Conservation (phyloP, 2,888 invertebrate species). For the Xanthostigma xanthostigma region DNA sequence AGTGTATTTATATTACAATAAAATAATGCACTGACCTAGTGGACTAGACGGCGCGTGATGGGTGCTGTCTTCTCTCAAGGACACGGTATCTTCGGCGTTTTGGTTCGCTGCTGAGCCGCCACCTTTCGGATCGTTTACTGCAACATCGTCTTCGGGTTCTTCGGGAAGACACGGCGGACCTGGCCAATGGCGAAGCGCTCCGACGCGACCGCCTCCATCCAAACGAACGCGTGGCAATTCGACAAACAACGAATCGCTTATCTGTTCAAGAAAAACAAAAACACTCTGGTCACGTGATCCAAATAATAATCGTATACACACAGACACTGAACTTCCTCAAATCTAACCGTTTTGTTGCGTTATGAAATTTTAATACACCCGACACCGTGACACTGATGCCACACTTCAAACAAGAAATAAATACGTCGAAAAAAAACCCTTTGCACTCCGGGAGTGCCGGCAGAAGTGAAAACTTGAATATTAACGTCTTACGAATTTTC, state of each 20-base stretch:
- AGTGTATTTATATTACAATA: not conserved
- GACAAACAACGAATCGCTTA: slow-evolving; percentile 39
- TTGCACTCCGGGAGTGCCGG: too few relatives aligned
- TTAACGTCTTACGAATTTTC: too few relatives aligned
- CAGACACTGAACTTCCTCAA: not conserved
- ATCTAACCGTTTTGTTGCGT: not conserved
- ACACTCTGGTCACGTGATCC: not conserved
- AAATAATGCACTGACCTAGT: slow-evolving; percentile 34
- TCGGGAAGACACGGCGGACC: slow-evolving; percentile 51
- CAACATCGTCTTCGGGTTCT: slow-evolving; percentile 38
- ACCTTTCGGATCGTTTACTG: not conserved
- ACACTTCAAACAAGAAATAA: too few relatives aligned
- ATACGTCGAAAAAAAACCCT: too few relatives aligned
- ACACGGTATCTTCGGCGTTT: slow-evolving; percentile 40
- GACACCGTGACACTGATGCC: too few relatives aligned
- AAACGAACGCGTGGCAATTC: slow-evolving; percentile 50
- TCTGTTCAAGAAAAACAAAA: slow-evolving; percentile 21
- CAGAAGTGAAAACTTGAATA: too few relatives aligned
- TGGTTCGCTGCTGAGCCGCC: slow-evolving; percentile 33
- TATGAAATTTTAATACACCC: too few relatives aligned
- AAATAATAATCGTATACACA: not conserved
- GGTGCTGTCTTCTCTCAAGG: slow-evolving; percentile 44
- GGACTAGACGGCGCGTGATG: slow-evolving; percentile 24
- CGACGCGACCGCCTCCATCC: slow-evolving; percentile 50
- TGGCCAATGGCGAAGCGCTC: slow-evolving; percentile 41